Base-by-base conservation (phyloP, 2,113 vertebrate species). In the Melanotaenia duboulayi region DNA sequence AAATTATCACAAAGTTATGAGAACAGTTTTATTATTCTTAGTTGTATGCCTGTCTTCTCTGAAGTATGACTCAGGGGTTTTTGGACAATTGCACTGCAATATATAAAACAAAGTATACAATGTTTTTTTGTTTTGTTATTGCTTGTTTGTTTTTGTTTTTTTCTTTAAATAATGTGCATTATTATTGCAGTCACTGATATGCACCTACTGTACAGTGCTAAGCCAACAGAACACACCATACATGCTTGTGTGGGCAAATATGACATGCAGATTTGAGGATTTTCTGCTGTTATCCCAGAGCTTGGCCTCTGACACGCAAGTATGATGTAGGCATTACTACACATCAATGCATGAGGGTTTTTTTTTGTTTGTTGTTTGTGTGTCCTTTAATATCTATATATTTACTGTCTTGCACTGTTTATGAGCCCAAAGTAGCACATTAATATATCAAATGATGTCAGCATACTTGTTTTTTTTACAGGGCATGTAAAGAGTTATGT, bases 21-120 rank as follows among this genome's bases (percentile, higher is more conserved):
- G 66, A 87, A 68, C 49, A 76, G 63, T 76, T 88, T 83, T 65
- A 70, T 67, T 74, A 69, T 78, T 25, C 54, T 65, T 72, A 65
- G 80, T 81, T 87, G 81, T 89, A 76, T 93, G 92, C 94, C 93
- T 94, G 91, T 90, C 92, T 95, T 87, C 87, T 96, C 95, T 85
- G 95, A 95, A 95, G 95, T 95, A 94, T 95, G 95, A 96, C 97
- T 99, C 97, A 99, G 98, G 98, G 96, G 90, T 94, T 96, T 35
- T 93, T 93, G 96, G 94, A 94, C 76, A 94, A 96, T 87, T 91
- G 86, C 87, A 89, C 88, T 94, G 85, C 85, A 90, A 93, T 95
- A 90, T 64, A 89, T 62, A 78, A 54, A 40, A 76, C 82, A 49
- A 51, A 81, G 58, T 61, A 96, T 95, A 94, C 94, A 96, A 95